Evolutionary conservation across 64 coral and sea anemone genomes (phyloP).

Genomic region (Acropora tenuis): DNA sequence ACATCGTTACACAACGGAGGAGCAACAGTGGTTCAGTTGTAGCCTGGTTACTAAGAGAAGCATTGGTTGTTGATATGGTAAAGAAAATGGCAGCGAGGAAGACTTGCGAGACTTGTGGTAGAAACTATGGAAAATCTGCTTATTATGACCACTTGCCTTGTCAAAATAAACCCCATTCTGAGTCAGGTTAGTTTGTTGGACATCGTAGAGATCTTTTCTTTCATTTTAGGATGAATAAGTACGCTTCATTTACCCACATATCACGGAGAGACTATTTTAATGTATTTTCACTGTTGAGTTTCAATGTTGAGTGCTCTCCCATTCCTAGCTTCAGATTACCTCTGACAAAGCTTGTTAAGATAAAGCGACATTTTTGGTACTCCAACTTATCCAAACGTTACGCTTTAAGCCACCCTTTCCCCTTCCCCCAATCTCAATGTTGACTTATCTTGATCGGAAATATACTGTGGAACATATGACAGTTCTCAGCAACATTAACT

Average conservation of each 20-base stretch:
- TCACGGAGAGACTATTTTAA: background rate
- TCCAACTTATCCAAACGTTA: too few relatives aligned
- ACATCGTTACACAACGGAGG: background rate
- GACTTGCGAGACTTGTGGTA: background rate
- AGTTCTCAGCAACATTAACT: too few relatives aligned
- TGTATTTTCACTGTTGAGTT: too few relatives aligned
- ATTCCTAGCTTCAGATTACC: background rate
- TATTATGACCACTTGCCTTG: conserved; percentile 32
- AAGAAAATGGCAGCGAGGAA: conserved; percentile 16
- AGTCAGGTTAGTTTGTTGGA: background rate
- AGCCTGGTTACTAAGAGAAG: background rate
- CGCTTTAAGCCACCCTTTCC: too few relatives aligned
- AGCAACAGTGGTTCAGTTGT: background rate
- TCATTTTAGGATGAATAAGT: background rate
- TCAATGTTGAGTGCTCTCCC: too few relatives aligned
- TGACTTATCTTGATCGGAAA: too few relatives aligned
- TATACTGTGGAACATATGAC: too few relatives aligned
- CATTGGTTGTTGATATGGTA: background rate
- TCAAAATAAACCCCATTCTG: background rate
- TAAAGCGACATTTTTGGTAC: too few relatives aligned
- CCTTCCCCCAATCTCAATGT: too few relatives aligned
- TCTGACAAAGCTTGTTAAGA: too few relatives aligned
- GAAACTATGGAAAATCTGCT: conserved; percentile 23
- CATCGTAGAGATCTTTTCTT: background rate
- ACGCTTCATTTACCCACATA: background rate